phyloP scores from a whole-genome alignment of 2,797 vertebrate genomes.

The Gobionotothen gibberifrons region DNA sequence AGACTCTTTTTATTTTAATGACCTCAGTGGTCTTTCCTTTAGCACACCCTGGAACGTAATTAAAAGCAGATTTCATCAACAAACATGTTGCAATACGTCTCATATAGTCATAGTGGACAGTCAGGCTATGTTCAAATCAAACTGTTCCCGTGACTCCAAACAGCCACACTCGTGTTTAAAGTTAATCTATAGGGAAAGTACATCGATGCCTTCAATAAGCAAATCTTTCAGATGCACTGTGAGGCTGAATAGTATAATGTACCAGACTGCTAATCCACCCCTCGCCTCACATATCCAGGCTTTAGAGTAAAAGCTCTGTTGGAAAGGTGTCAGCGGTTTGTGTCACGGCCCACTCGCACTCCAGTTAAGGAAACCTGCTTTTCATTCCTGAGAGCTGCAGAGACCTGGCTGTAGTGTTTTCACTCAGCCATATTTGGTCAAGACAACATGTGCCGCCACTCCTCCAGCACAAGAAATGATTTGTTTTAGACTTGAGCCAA shows the following conservation, averaged over 20 bases:
- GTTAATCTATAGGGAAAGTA: background rate
- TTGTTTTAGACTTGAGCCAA: slow-evolving; percentile 66
- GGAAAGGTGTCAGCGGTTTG: slow-evolving; percentile 40
- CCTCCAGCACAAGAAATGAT: slow-evolving; percentile 65
- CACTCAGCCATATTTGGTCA: slow-evolving; percentile 86
- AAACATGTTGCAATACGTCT: background rate
- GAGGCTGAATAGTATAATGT: background rate
- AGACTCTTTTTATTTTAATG: background rate
- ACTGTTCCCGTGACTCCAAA: background rate
- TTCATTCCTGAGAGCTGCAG: slow-evolving; percentile 62
- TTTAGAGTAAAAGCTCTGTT: slow-evolving; percentile 7
- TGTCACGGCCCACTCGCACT: slow-evolving; percentile 47
- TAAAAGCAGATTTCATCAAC: background rate
- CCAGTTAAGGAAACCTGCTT: slow-evolving; percentile 67
- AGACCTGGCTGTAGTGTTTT: slow-evolving; percentile 63
- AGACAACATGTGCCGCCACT: slow-evolving; percentile 75
- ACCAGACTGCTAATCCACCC: slow-evolving; percentile 7
- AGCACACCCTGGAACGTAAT: background rate
- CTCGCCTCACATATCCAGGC: slow-evolving; percentile 14
- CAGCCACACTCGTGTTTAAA: background rate
- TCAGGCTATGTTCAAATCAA: background rate
- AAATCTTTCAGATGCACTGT: background rate
- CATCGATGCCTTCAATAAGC: background rate
- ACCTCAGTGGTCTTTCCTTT: background rate
- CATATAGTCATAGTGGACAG: background rate